Evolutionary conservation across 2,113 vertebrate species (phyloP).

Genomic region (Nipponia nippon): DNA sequence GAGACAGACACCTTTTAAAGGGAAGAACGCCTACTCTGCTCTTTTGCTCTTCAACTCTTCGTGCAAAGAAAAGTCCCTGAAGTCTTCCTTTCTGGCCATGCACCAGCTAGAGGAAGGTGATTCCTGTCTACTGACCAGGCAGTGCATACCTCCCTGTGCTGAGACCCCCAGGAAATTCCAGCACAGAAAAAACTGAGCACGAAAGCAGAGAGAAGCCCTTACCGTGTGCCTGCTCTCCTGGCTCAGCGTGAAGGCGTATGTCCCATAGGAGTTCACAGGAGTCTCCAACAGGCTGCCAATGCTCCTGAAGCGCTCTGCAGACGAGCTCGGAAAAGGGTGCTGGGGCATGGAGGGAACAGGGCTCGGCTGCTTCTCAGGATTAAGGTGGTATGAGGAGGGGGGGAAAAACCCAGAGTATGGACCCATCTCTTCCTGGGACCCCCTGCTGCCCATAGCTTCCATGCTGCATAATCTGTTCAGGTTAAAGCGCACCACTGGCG

Average conservation of each 20-base stretch:
- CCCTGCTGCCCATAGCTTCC: accelerated
- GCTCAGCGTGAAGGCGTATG: accelerated
- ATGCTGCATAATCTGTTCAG: accelerated
- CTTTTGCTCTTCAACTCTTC: not conserved
- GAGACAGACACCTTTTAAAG: not conserved
- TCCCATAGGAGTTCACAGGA: not conserved
- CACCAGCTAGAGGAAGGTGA: not conserved
- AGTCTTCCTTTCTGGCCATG: not conserved
- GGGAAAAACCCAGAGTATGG: not conserved
- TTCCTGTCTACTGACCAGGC: not conserved
- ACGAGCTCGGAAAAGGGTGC: not conserved
- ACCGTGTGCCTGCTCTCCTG: not conserved
- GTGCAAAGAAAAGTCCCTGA: not conserved
- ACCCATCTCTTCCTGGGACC: not conserved
- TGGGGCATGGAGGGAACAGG: not conserved
- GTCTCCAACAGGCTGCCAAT: not conserved
- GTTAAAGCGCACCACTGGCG: accelerated
- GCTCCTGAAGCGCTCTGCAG: not conserved
- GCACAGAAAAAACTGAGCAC: not conserved
- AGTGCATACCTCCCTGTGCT: not conserved
- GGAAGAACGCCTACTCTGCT: not conserved
- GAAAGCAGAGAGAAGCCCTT: not conserved
- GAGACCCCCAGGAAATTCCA: not conserved
- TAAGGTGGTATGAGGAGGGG: not conserved
- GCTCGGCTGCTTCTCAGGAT: not conserved